Percentiles rank a stretch among this genome's conserved stretches.
phyloP scores from a whole-genome alignment of 1,140 invertebrate species.

The Anthonomus grandis region DNA sequence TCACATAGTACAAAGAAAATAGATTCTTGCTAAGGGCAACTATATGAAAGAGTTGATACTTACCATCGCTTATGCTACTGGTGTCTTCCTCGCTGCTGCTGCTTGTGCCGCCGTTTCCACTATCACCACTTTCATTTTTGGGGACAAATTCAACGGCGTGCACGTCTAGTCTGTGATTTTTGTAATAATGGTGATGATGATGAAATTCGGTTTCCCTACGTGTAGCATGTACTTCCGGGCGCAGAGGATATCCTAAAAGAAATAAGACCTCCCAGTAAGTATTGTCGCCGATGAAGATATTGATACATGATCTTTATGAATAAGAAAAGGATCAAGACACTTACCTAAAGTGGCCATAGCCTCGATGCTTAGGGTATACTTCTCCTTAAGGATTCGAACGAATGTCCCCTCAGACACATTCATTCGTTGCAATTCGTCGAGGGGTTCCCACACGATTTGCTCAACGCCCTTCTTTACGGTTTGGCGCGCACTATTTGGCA shows the following conservation, averaged over 20 bases:
- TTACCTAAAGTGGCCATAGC: constrained; percentile 51
- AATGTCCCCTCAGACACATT: constrained; percentile 45
- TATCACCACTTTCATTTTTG: constrained; percentile 30
- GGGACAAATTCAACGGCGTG: constrained; percentile 66
- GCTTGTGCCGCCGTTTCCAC: constrained; percentile 50
- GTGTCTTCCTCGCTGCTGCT: constrained; percentile 45
- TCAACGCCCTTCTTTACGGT: background rate
- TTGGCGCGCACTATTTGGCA: background rate
- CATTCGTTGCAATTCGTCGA: constrained; percentile 45
- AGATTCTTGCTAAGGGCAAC: background rate
- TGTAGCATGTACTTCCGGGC: constrained; percentile 55
- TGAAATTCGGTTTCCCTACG: constrained; percentile 56
- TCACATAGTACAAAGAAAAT: no score
- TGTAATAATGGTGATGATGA: constrained; percentile 57
- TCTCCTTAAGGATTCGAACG: background rate
- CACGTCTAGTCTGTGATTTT: constrained; percentile 46
- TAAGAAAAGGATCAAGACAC: background rate
- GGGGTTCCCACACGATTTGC: constrained; percentile 22
- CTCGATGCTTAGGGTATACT: background rate
- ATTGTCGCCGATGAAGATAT: background rate
- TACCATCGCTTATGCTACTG: constrained; percentile 47
- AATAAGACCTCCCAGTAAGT: background rate
- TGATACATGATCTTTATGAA: background rate
- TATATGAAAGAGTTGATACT: background rate
- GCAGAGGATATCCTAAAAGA: constrained; percentile 1